Percentiles rank a stretch among this genome's conserved stretches.
Evolutionary conservation across 2,888 invertebrate species (phyloP).

Genomic region (Dichetophora obliterata): DNA sequence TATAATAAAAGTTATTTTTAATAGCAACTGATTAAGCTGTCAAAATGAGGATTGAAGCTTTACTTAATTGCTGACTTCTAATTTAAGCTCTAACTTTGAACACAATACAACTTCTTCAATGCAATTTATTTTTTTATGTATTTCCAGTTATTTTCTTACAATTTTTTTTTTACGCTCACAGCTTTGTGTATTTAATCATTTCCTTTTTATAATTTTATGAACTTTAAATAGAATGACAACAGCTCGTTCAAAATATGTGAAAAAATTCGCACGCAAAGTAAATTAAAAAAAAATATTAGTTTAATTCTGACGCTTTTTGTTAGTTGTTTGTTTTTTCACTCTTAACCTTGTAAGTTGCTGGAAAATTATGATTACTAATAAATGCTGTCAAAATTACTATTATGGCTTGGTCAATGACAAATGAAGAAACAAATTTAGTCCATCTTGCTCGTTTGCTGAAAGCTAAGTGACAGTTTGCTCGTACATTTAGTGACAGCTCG

Average conservation of each 20-base stretch:
- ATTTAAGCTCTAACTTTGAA: background rate
- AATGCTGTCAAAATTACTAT: no score
- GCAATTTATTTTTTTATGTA: background rate
- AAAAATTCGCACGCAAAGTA: slow-evolving; percentile 3
- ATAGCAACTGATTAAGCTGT: slow-evolving; percentile 21
- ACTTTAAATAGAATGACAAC: no score
- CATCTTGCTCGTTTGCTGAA: no score
- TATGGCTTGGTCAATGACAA: no score
- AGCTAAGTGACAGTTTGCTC: no score
- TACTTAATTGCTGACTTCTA: slow-evolving; percentile 5
- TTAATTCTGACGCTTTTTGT: background rate
- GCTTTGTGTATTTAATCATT: no score
- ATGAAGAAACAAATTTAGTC: no score
- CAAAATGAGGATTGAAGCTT: slow-evolving; percentile 7
- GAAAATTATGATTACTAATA: no score
- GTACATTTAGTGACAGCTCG: no score
- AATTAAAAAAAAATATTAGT: background rate
- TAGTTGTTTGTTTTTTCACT: background rate
- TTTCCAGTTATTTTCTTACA: background rate
- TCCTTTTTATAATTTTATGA: no score
- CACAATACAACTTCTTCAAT: background rate
- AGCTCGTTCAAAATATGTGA: background rate
- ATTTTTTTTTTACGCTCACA: background rate
- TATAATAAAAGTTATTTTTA: background rate
- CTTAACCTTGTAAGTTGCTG: background rate